Conservation (phyloP, 2,888 invertebrate species). For the Drosophila suboccidentalis region DNA sequence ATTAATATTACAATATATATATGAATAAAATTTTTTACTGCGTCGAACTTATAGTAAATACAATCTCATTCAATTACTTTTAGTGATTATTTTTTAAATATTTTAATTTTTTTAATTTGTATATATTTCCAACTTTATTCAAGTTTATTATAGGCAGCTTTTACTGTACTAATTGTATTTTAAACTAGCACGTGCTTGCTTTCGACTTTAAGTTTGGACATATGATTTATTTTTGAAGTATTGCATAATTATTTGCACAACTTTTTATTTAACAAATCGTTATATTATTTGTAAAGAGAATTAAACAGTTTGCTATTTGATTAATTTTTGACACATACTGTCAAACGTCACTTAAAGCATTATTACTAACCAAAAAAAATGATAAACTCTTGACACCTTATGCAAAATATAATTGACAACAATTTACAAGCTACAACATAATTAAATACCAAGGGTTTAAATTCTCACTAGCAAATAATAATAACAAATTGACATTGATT, state of each 20-base stretch:
- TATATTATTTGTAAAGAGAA: not conserved
- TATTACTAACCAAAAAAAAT: not conserved
- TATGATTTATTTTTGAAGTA: not conserved
- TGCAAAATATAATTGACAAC: not conserved
- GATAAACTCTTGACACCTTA: not conserved
- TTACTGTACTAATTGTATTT: not conserved
- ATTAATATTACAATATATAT: not conserved
- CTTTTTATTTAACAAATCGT: not conserved
- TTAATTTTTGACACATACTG: not conserved
- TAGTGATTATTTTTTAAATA: not conserved
- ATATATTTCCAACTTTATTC: not conserved
- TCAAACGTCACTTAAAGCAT: not conserved
- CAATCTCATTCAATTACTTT: no score
- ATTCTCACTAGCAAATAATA: conserved; percentile 2
- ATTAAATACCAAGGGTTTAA: not conserved
- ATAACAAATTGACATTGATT: not conserved
- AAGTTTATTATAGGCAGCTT: not conserved
- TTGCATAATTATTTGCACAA: not conserved
- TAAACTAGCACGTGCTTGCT: not conserved
- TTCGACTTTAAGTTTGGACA: not conserved
- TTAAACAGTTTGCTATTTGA: not conserved
- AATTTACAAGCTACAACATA: not conserved
- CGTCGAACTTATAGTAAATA: no score
- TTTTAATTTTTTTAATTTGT: not conserved
- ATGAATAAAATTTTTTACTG: no score